Evolutionary conservation across 2,797 vertebrate genomes (phyloP).

Genomic region (Agapornis canus): DNA sequence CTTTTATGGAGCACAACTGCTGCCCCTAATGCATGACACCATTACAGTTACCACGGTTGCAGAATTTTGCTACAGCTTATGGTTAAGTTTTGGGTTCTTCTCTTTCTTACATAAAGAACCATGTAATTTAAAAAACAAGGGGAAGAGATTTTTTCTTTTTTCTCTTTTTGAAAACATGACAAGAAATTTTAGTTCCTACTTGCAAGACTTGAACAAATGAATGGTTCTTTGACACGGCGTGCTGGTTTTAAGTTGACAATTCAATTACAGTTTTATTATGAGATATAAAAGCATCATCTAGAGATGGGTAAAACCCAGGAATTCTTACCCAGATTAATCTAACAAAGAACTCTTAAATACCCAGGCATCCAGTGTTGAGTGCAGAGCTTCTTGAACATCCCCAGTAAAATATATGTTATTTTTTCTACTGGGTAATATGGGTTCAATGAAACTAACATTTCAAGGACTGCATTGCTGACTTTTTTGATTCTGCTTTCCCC

Average conservation of each 20-base stretch:
- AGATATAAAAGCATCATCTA: background rate
- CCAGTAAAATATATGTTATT: background rate
- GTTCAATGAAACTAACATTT: background rate
- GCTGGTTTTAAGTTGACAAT: background rate
- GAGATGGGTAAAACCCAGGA: background rate
- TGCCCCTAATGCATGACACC: background rate
- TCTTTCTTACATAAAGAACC: background rate
- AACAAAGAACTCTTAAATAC: background rate
- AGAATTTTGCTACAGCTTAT: background rate
- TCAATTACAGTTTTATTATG: background rate
- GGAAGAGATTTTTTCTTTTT: background rate
- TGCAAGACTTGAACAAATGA: background rate
- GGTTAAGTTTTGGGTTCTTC: background rate
- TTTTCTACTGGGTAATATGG: background rate
- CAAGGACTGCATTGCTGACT: background rate
- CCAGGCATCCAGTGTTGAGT: background rate
- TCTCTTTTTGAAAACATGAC: background rate
- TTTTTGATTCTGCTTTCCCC: rapidly evolving
- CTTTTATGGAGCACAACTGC: background rate
- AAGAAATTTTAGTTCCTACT: background rate
- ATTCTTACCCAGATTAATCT: background rate
- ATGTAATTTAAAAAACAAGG: background rate
- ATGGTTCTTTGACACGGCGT: background rate
- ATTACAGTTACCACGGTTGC: rapidly evolving
- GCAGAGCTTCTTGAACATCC: background rate